A percentile compares a stretch with the other conserved stretches of the same genome.
Evolutionary conservation across 2,797 vertebrate genomes (phyloP).

Genomic region (Pterois miles): DNA sequence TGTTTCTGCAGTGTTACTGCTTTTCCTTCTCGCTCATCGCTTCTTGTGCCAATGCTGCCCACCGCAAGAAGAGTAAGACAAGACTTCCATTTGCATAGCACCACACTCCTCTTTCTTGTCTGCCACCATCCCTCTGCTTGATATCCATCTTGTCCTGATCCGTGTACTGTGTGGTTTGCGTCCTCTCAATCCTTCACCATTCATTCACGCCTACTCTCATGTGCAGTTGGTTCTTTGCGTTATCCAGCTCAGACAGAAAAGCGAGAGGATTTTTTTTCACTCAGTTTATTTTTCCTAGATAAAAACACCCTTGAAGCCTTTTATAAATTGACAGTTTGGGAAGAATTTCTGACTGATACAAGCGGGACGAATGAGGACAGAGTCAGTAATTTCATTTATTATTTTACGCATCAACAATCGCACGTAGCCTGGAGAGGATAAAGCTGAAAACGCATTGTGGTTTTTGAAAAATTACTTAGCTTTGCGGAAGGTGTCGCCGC

Average conservation of each 20-base stretch:
- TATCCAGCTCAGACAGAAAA: constrained; percentile 50
- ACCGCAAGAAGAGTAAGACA: constrained; percentile 74
- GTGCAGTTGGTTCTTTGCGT: constrained; percentile 66
- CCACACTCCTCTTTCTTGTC: constrained; percentile 52
- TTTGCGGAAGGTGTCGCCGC: constrained; percentile 46
- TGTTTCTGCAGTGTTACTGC: constrained; percentile 79
- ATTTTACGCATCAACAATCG: constrained; percentile 79
- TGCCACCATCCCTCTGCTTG: constrained; percentile 60
- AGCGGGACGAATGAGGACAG: constrained; percentile 43
- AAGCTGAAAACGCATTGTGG: constrained; percentile 46
- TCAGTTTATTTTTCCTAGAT: constrained; percentile 25
- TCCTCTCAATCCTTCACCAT: constrained; percentile 64
- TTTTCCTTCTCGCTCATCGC: constrained; percentile 61
- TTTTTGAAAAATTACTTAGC: constrained; percentile 39
- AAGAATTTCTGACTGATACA: constrained; percentile 41
- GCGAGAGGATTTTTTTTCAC: neutral
- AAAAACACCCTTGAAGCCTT: constrained; percentile 5
- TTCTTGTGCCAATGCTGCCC: constrained; percentile 70
- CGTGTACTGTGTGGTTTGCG: constrained; percentile 54
- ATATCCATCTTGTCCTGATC: constrained; percentile 72
- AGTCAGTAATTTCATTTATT: constrained; percentile 64
- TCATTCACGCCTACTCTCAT: constrained; percentile 77
- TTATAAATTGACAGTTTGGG: constrained; percentile 21
- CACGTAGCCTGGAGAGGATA: constrained; percentile 61
- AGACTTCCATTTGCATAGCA: constrained; percentile 64